These are phyloP conservation scores for Harmothoe impar DNA, from an alignment of 2,888 invertebrate genomes.

Conservation along the genomic window DNA sequence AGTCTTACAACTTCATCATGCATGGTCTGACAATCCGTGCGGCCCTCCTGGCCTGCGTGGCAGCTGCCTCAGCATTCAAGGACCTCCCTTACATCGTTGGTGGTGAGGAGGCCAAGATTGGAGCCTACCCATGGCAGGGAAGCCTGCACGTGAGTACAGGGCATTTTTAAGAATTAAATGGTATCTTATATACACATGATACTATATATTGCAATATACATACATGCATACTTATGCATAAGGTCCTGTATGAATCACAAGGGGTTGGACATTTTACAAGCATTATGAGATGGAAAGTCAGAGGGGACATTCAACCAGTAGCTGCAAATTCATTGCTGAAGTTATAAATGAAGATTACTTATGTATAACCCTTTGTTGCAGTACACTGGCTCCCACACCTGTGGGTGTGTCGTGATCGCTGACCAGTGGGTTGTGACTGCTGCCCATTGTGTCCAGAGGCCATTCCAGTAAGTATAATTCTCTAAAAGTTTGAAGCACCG, in stretches of 20 bases:
- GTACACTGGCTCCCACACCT: conserved; percentile 51
- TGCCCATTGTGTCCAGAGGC: conserved; percentile 53
- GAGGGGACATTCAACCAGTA: too few relatives aligned
- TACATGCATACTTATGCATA: too few relatives aligned
- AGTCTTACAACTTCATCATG: neutral
- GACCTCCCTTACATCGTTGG: conserved; percentile 38
- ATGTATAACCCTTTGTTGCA: neutral
- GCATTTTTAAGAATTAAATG: neutral
- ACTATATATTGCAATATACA: too few relatives aligned
- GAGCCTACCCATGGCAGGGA: conserved; percentile 38
- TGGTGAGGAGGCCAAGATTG: conserved; percentile 13
- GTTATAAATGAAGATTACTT: too few relatives aligned
- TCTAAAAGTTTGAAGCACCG: too few relatives aligned
- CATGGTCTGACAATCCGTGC: neutral
- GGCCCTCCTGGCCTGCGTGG: neutral
- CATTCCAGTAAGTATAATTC: conserved; percentile 23
- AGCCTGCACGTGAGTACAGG: neutral
- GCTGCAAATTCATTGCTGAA: too few relatives aligned
- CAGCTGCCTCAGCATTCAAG: neutral
- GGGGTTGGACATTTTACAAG: too few relatives aligned
- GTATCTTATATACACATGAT: neutral
- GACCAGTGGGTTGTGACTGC: conserved; percentile 34
- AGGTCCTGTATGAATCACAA: too few relatives aligned
- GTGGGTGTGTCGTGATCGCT: conserved; percentile 35
- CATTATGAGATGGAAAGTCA: too few relatives aligned